These are phyloP conservation scores for Chrysemys picta DNA, from an alignment of 2,113 vertebrate species.

Conservation along the genomic window DNA sequence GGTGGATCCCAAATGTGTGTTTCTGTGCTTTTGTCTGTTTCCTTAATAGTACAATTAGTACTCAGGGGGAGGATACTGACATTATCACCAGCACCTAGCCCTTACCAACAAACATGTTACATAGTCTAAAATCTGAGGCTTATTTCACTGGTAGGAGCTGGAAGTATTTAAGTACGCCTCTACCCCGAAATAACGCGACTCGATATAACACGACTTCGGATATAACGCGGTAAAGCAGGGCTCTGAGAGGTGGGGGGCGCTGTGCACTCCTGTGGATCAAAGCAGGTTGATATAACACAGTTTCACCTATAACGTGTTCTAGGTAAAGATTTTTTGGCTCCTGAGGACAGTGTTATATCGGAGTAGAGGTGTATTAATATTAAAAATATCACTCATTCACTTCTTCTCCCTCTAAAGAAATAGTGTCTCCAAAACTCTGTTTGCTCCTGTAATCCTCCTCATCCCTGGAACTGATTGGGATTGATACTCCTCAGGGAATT, in stretches of 20 bases:
- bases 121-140: constrained; percentile 1
- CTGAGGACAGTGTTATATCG: too few relatives aligned
- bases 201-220: too few relatives aligned
- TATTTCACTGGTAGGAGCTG: background rate
- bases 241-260: too few relatives aligned
- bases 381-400: background rate
- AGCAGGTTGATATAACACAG: too few relatives aligned
- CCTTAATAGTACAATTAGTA: constrained; percentile 82
- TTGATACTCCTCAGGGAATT: too few relatives aligned
- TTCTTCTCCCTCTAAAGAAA: background rate
- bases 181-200: too few relatives aligned
- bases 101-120: background rate
- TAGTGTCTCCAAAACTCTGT: background rate
- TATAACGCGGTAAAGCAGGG: too few relatives aligned
- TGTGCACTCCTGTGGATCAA: too few relatives aligned
- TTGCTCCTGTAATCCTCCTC: background rate
- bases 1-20: constrained; percentile 73
- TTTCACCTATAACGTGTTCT: too few relatives aligned
- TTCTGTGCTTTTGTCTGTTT: constrained; percentile 78
- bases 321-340: too few relatives aligned
- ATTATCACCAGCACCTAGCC: constrained; percentile 50
- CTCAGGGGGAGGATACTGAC: constrained; percentile 78
- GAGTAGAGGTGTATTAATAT: background rate
- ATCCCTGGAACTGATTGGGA: rapidly evolving
- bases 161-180: background rate